Evolutionary conservation across 2,888 invertebrate species (phyloP), one percentile per base, ranked within the genome.

Genomic region (Schizaphis graminum): DNA sequence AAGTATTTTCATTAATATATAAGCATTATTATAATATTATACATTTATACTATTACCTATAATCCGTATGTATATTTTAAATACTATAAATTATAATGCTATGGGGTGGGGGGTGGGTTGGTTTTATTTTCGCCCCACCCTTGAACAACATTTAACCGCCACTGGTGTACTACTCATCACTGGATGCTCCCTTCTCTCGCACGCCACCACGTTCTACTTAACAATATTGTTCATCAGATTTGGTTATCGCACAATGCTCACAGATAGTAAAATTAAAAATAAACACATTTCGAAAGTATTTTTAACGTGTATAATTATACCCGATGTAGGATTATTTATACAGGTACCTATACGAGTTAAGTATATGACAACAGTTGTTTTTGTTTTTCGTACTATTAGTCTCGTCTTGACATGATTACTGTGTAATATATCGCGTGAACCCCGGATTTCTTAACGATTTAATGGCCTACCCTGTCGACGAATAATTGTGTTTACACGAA

Each of bases 401-500:
- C 77, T 77, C 77, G 77, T 4, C 77, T 44, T 26, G 41, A 44
- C 44, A 26, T 44, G 85, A 26, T 85, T 85, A 85, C 5, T 16
- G 88, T 49, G 41, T 44, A 53, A 88, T 35, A n/a, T 35, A 89
- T 56, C 56, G 41, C 35, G 26, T 41, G 41, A 89, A 56, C 35
- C 89, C 21, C 77, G 2, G 77, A 77, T 77, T 35, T 77, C 77
- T 77, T 21, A 21, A 35, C 77, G 28, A 57, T 92, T 49, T 87
- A 57, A 92, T n/a, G 87, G 35, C 35, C 67, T 49, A 87, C 67
- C 87, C 86, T 26, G 57, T n/a, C 57, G 44, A 24, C 57, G 21
- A 44, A 44, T 16, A n/a, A n/a, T 28, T 28, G 91, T 87, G 87
- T 92, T 87, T 61, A 92, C 87, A 67, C 49, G 87, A 47, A 28